Evolutionary conservation across 30 jellyfish, hydroid and myxozoan species (phyloP).

Genomic region (Hydractinia symbiolongicarpus): DNA sequence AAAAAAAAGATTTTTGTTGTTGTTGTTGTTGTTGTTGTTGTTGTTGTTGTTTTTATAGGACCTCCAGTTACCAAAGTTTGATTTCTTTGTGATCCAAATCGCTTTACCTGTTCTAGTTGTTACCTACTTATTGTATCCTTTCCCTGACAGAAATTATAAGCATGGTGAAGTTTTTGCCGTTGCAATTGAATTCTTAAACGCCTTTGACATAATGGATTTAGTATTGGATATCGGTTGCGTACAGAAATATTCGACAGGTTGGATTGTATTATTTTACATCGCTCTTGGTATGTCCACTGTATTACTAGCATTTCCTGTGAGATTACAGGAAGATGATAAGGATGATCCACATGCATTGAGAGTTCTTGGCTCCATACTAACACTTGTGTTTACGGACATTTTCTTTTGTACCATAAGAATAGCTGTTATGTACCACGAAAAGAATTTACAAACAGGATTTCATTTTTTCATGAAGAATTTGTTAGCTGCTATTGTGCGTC

Average conservation of each 20-base stretch:
- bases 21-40: not conserved
- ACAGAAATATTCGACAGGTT: not conserved
- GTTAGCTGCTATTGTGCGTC: conserved; percentile 8
- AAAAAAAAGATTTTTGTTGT: not conserved
- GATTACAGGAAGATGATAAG: conserved; percentile 13
- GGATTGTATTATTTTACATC: not conserved
- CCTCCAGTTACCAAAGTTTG: not conserved
- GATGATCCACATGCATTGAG: not conserved
- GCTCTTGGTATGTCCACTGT: conserved; percentile 8
- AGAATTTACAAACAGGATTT: conserved; percentile 18
- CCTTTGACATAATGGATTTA: conserved; percentile 34
- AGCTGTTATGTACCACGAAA: not conserved
- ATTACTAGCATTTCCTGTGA: conserved; percentile 22
- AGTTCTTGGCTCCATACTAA: not conserved
- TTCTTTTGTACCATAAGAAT: conserved; percentile 22
- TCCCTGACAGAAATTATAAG: conserved; percentile 25
- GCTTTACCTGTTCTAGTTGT: conserved; percentile 27
- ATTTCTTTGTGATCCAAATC: conserved; percentile 3
- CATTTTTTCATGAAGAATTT: conserved; percentile 25
- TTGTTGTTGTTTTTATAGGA: not conserved
- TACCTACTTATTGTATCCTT: conserved; percentile 21
- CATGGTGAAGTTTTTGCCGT: conserved; percentile 26
- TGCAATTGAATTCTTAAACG: conserved; percentile 31
- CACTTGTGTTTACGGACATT: conserved; percentile 27
- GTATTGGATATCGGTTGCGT: conserved; percentile 20